Evolutionary conservation across 2,888 invertebrate genomes (phyloP).

Genomic region (Deroplatys truncata): DNA sequence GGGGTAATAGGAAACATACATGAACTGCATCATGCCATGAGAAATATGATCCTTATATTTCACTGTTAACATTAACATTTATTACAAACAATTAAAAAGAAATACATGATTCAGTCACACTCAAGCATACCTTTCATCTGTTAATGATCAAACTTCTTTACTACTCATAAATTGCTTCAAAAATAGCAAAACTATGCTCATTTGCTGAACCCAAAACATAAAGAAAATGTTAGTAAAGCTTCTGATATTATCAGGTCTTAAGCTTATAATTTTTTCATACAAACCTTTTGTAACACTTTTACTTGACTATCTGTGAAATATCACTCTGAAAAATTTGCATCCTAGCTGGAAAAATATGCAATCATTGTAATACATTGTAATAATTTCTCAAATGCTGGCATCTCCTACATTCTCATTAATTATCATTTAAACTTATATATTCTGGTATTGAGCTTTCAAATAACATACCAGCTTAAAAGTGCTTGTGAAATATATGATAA

Average conservation of each 20-base stretch:
- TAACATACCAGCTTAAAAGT: not conserved
- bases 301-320: not conserved
- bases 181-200: not conserved
- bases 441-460: not conserved
- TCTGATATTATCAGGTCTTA: not conserved
- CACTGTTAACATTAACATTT: not conserved
- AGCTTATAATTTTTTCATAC: not conserved
- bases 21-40: not conserved
- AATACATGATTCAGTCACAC: not conserved
- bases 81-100: not conserved
- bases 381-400: not conserved
- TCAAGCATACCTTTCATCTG: not conserved
- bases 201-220: not conserved
- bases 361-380: not conserved
- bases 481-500: not conserved
- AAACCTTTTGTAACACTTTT: not conserved
- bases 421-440: not conserved
- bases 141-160: not conserved
- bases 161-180: not conserved
- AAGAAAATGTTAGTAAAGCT: not conserved
- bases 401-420: not conserved
- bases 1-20: not conserved
- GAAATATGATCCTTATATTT: not conserved
- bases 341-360: not conserved
- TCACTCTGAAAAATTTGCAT: not conserved